Evolutionary conservation across 37 sponge, comb jelly and placozoan species (phyloP).

Genomic region (Halisarca cf. caerulea): DNA sequence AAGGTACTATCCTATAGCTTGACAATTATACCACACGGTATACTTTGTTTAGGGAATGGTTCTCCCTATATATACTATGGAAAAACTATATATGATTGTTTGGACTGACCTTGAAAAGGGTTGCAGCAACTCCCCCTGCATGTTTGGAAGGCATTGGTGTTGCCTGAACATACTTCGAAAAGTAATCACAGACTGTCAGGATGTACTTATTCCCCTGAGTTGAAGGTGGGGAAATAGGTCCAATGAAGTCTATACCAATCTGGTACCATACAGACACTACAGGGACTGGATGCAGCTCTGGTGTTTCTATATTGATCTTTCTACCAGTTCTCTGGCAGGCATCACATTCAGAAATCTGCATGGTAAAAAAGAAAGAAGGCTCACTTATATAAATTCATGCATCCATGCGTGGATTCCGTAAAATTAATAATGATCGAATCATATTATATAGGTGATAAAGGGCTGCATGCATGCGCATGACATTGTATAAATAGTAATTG

Average conservation of each 20-base stretch:
- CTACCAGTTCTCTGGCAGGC: background rate
- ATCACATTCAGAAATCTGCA: background rate
- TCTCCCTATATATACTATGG: no score
- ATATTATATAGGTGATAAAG: background rate
- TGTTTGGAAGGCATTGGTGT: conserved; percentile 40
- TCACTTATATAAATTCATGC: no score
- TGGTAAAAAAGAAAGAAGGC: background rate
- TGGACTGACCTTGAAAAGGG: conserved; percentile 32
- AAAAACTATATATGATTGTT: no score
- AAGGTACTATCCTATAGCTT: no score
- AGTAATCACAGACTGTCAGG: conserved; percentile 71
- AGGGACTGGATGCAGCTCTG: conserved; percentile 52
- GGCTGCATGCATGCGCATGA: conserved; percentile 4
- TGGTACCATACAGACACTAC: conserved; percentile 48
- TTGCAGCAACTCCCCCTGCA: conserved; percentile 42
- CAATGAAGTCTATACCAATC: conserved; percentile 36
- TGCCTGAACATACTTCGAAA: conserved; percentile 69
- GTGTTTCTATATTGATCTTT: background rate
- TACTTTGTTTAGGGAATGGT: no score
- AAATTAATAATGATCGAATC: background rate
- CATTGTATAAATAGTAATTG: background rate
- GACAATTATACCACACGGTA: no score
- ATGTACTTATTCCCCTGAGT: conserved; percentile 40
- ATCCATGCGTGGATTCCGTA: background rate
- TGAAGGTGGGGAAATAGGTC: conserved; percentile 26